phyloP scores from a whole-genome alignment of 2,113 vertebrate species.

The Dolichallabes microphthalmus region DNA sequence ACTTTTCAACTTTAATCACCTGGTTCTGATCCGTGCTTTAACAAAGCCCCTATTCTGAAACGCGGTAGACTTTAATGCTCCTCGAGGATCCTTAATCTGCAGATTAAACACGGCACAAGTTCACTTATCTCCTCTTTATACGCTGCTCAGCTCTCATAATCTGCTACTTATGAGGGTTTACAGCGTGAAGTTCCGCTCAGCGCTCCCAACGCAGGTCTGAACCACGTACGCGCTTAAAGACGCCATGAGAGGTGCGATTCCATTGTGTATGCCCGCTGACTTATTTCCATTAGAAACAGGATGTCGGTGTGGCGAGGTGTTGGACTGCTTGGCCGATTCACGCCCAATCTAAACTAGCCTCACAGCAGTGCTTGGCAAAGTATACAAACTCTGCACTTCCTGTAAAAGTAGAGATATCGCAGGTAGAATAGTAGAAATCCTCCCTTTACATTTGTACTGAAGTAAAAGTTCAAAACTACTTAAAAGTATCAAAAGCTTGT shows the following conservation, averaged over 20 bases:
- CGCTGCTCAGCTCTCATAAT: conserved; percentile 21
- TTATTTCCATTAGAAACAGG: conserved; percentile 1
- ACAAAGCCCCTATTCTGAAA: conserved; percentile 7
- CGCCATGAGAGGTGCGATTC: background rate
- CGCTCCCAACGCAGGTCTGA: background rate
- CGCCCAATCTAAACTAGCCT: background rate
- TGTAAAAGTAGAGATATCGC: too few relatives aligned
- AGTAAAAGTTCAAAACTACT: too few relatives aligned
- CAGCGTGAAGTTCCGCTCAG: background rate
- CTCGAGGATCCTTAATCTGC: conserved; percentile 5
- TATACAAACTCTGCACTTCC: too few relatives aligned
- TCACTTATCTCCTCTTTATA: conserved; percentile 21
- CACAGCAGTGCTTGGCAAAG: background rate
- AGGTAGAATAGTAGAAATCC: too few relatives aligned
- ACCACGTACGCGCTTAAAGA: background rate
- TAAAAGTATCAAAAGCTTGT: too few relatives aligned
- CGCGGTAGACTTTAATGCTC: background rate
- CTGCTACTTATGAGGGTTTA: conserved; percentile 12
- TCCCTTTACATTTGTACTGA: too few relatives aligned
- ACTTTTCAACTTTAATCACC: background rate
- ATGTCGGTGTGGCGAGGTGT: background rate
- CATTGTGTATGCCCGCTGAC: background rate
- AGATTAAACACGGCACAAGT: conserved; percentile 25
- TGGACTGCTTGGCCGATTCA: background rate
- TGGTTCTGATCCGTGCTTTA: background rate